Conservation (phyloP, 2,113 vertebrate genomes). For the Solenodon paradoxus region DNA sequence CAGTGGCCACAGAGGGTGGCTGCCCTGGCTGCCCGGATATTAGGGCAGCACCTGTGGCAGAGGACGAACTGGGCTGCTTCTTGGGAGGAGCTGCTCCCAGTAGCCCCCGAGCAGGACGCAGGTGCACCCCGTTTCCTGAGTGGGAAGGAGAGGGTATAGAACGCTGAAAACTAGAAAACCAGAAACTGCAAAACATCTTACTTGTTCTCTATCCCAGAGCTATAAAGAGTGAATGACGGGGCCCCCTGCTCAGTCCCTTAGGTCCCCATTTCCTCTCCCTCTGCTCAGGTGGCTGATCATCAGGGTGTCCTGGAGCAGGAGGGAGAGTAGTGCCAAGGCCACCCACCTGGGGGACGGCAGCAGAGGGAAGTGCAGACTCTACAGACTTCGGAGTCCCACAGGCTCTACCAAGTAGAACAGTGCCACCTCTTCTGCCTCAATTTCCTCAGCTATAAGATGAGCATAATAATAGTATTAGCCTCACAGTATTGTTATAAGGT, state of each 20-base stretch:
- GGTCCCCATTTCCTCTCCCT: neutral
- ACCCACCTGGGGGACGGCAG: neutral
- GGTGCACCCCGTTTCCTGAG: neutral
- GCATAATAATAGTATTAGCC: neutral
- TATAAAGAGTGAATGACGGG: neutral
- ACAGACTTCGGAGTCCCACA: neutral
- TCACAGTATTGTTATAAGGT: neutral
- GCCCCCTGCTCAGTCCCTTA: neutral
- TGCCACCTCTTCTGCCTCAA: neutral
- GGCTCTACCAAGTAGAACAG: neutral
- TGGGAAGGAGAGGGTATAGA: neutral
- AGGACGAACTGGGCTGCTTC: accelerated
- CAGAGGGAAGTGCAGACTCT: neutral
- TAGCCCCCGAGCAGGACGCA: neutral
- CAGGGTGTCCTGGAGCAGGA: neutral
- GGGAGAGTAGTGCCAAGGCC: neutral
- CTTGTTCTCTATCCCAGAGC: neutral
- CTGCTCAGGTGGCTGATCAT: neutral
- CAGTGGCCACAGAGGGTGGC: too few species aligned
- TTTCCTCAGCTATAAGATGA: neutral
- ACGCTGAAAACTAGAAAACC: too few species aligned
- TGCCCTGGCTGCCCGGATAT: too few species aligned
- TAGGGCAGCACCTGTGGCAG: too few species aligned
- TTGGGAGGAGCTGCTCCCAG: neutral
- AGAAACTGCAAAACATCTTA: too few species aligned